These are phyloP conservation scores for Aphelenchoides fujianensis DNA, from an alignment of 1,140 invertebrate species.

Conservation along the genomic window DNA sequence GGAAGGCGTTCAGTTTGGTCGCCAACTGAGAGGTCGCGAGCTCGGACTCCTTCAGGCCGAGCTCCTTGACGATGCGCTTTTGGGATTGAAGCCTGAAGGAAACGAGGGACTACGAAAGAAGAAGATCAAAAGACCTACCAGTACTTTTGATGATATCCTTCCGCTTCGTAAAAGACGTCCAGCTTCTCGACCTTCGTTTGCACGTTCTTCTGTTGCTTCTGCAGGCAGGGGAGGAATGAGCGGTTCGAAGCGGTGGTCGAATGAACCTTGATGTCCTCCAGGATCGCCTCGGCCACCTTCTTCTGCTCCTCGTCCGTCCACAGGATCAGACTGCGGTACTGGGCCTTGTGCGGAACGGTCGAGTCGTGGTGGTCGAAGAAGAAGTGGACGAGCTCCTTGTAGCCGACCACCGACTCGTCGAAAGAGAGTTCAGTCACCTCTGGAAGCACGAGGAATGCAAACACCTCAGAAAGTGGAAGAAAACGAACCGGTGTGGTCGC, in stretches of 20 bases:
- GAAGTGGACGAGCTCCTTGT: conserved; percentile 73
- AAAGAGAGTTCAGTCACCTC: conserved; percentile 87
- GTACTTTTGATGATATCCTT: conserved; percentile 61
- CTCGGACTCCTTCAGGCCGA: conserved; percentile 51
- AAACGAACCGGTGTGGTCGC: conserved; percentile 71
- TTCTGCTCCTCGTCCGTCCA: conserved; percentile 85
- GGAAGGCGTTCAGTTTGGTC: conserved; percentile 54
- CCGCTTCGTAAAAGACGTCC: conserved; percentile 59
- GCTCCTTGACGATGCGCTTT: conserved; percentile 43
- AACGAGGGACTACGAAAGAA: background rate
- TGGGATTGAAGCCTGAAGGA: conserved; percentile 51
- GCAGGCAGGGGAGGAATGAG: background rate
- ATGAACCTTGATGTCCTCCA: conserved; percentile 65
- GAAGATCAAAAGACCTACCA: background rate
- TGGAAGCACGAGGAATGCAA: conserved; percentile 59
- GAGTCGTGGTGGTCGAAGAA: conserved; percentile 92
- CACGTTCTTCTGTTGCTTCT: conserved; percentile 40
- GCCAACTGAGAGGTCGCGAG: conserved; percentile 51
- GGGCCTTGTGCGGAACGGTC: conserved; percentile 74
- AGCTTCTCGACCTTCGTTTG: conserved; percentile 55
- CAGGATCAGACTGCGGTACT: conserved; percentile 89
- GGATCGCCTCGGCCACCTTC: conserved; percentile 72
- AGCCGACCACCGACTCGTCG: conserved; percentile 75
- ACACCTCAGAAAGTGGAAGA: conserved; percentile 1
- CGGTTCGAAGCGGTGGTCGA: background rate